Base-by-base conservation (phyloP, 2,888 invertebrate genomes). In the Pegoplata infirma region DNA sequence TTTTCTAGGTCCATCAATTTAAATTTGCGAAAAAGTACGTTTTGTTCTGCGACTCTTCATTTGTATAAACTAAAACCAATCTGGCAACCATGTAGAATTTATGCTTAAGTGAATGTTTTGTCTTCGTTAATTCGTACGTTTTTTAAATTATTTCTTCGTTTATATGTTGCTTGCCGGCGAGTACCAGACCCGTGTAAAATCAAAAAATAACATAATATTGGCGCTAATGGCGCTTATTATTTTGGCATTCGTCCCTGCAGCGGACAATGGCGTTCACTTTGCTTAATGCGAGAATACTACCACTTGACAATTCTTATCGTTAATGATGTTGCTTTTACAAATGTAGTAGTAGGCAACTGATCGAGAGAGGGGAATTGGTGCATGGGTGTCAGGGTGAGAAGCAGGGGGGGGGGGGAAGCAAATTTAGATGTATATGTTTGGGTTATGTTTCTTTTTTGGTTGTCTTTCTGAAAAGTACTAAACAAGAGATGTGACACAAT, bases 141-240 rank as follows among this genome's bases (percentile, higher is more conserved):
- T 14, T 36, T 69, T 44, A 55, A 19, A 16, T 51, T 59, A 32
- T 67, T 68, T 56, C 19, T 46, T 58, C 51, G 61, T 55, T 71
- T 5, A 40, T 56, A 28, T 28, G 55, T 19, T 36, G 5, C n/a
- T 67, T 71, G 63, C n/a, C n/a, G n/a, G 74, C 64, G 59, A 59
- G 28, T 64, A 58, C 64, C 78, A 78, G 73, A 58, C 64, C 12
- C 46, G 69, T 49, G 56, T 53, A 71, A 55, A 66, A 44, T 59
- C 5, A 66, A 46, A 49, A 40, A 58, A 74, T 40, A 21, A 23
- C 3, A 19, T n/a, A 25, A 40, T 40, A 28, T 78, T 73, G 78
- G 78, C 74, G 78, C 78, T 78, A 78, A 78, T 74, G 78, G 78
- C 78, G 78, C 78, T 78, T 74, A 74, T 74, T 74, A 64, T 64